Evolutionary conservation across 2,797 vertebrate species (phyloP).

Genomic region (Aeoliscus strigatus): DNA sequence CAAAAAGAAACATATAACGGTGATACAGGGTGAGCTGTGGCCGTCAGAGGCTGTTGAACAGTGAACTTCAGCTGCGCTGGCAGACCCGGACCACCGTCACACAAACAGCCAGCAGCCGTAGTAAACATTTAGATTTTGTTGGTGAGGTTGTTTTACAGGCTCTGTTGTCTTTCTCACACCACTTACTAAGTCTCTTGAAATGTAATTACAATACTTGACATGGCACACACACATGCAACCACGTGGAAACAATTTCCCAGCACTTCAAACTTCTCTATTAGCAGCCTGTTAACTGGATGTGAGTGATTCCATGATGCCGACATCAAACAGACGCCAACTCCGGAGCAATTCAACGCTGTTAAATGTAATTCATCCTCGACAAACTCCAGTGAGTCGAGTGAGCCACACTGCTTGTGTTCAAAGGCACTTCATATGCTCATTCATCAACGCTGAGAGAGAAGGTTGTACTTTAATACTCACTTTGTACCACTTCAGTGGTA

Average conservation of each 20-base stretch:
- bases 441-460: conserved; percentile 7
- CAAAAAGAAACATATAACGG: too few relatives aligned
- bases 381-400: background rate
- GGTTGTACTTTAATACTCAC: background rate
- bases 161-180: conserved; percentile 7
- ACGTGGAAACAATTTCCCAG: conserved; percentile 9
- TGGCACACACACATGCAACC: conserved; percentile 8
- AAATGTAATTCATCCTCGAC: background rate
- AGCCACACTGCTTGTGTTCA: conserved; percentile 8
- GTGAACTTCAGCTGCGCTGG: conserved; percentile 15
- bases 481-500: conserved; percentile 3
- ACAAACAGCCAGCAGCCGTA: conserved; percentile 28
- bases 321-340: conserved; percentile 16
- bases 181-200: conserved; percentile 35
- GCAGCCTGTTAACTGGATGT: conserved; percentile 15
- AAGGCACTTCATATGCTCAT: conserved; percentile 4
- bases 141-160: conserved; percentile 22
- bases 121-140: conserved; percentile 21
- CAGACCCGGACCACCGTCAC: conserved; percentile 31
- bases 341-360: conserved; percentile 15
- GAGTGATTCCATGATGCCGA: conserved; percentile 12
- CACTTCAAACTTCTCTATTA: conserved; percentile 30
- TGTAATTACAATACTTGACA: conserved; percentile 17
- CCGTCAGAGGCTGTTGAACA: background rate
- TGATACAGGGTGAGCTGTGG: background rate